Base-by-base conservation (phyloP, 2,113 vertebrate species). In the Phalacrocorax carbo region DNA sequence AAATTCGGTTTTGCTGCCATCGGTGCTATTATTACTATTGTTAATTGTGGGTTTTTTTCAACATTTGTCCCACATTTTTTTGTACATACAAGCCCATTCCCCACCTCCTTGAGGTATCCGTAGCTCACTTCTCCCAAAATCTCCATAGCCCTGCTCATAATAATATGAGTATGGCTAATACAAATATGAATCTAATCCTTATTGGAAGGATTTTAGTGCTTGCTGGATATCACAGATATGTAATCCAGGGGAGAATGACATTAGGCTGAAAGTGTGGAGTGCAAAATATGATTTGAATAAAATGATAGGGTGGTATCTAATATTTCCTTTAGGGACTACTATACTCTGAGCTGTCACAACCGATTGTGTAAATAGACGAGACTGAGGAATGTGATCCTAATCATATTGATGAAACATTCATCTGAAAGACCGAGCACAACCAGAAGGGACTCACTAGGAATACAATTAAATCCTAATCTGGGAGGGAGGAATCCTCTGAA, bases 271-370 rank as follows among this genome's bases (percentile, higher is more conserved):
- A 94, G 76, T 83, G 70, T 3, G n/a, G 94, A 85, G 91, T 88
- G 79, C 83, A 96, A 95, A 95, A 90, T 94, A 96, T 60, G 91
- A 97, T 97, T 98, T 96, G 90, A 98, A 98, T 96, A 97, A 97
- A 96, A 97, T 97, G 96, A 97, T 96, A 89, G 92, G 72, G 90
- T 96, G 83, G 86, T 95, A 93, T 96, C 94, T 93, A 92, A 86
- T 90, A 94, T 97, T 97, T 97, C 94, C 97, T 98, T 98, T 94
- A 98, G 97, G 96, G 97, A 98, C 58, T 88, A 90, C 96, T 96
- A 95, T 96, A 90, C 97, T 97, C 96, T 4, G 94, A 98, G 96
- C 98, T 98, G 97, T 98, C 97, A 98, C 81, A 98, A 98, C 93
- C 84, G 71, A 98, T 98, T 97, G 94, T 96, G 90, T 93, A 96